Evolutionary conservation across 2,888 invertebrate genomes (phyloP).

Genomic region (Subacronicta megacephala): DNA sequence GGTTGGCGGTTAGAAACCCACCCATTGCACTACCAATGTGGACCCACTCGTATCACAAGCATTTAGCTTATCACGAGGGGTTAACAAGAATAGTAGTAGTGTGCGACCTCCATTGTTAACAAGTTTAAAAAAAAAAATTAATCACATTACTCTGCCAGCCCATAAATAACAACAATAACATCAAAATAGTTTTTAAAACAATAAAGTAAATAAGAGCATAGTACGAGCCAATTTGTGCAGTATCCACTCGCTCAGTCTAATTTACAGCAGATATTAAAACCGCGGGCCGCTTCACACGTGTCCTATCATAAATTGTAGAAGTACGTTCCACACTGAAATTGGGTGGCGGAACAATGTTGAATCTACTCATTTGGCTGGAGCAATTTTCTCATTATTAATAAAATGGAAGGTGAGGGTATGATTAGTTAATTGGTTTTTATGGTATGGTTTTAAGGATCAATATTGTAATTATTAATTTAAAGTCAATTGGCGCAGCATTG

Average conservation of each 20-base stretch:
- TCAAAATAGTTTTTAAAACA: conserved; percentile 56
- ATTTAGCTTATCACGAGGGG: no score
- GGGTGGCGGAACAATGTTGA: conserved; percentile 52
- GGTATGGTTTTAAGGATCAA: not conserved
- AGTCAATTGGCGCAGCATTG: no score
- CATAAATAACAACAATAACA: conserved; percentile 39
- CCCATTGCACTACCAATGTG: no score
- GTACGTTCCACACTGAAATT: conserved; percentile 53
- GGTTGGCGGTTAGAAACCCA: no score
- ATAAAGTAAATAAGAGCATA: conserved; percentile 52
- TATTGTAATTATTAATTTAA: not conserved
- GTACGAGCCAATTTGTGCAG: conserved; percentile 62
- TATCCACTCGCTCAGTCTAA: conserved; percentile 67
- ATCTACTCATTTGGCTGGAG: conserved; percentile 49
- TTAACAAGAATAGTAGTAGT: no score
- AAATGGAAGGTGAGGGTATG: conserved; percentile 34
- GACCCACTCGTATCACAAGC: no score
- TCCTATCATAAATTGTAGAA: conserved; percentile 66
- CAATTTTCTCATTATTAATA: conserved; percentile 57
- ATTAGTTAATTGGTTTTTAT: conserved; percentile 31
- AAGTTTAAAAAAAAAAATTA: no score
- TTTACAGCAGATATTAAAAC: conserved; percentile 82
- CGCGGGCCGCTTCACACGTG: conserved; percentile 74
- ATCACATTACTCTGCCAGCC: conserved; percentile 15
- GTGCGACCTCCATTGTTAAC: no score